Conservation (phyloP, 1,140 invertebrate species). For the Drosophila micromelanica region DNA sequence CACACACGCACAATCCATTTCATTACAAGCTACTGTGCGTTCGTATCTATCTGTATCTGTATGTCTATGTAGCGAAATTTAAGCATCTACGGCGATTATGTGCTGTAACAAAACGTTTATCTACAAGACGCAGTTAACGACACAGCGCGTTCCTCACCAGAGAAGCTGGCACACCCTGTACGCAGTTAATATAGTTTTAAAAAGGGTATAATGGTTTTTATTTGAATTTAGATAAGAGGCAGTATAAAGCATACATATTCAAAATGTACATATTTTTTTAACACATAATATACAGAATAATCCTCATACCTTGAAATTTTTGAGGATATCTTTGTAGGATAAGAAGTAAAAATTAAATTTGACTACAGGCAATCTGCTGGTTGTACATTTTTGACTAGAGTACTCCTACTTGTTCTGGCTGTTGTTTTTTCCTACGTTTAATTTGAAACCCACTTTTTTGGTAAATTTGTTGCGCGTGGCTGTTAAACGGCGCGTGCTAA, state of each 20-base stretch:
- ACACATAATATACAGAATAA: no score
- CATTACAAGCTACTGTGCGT: slow-evolving; percentile 36
- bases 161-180: slow-evolving; percentile 15
- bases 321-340: no score
- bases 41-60: slow-evolving; percentile 31
- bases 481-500: slow-evolving; percentile 74
- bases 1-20: slow-evolving; percentile 8
- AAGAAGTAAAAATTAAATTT: no score
- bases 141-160: no score
- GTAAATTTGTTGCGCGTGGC: slow-evolving; percentile 74
- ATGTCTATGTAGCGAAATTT: slow-evolving; percentile 29
- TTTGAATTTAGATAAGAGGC: no score
- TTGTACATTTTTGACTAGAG: slow-evolving; percentile 34
- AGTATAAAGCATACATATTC: no score
- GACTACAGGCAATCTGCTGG: no score
- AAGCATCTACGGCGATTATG: slow-evolving; percentile 71
- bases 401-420: slow-evolving; percentile 29
- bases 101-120: slow-evolving; percentile 80
- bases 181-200: neutral
- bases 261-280: no score
- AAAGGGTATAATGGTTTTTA: no score
- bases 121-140: slow-evolving; percentile 57
- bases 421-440: slow-evolving; percentile 56
- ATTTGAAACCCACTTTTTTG: slow-evolving; percentile 70
- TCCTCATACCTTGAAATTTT: no score